A percentile compares a stretch with the other conserved stretches of the same genome.
phyloP scores from a whole-genome alignment of 2,888 invertebrate species.

The Acronicta alni region DNA sequence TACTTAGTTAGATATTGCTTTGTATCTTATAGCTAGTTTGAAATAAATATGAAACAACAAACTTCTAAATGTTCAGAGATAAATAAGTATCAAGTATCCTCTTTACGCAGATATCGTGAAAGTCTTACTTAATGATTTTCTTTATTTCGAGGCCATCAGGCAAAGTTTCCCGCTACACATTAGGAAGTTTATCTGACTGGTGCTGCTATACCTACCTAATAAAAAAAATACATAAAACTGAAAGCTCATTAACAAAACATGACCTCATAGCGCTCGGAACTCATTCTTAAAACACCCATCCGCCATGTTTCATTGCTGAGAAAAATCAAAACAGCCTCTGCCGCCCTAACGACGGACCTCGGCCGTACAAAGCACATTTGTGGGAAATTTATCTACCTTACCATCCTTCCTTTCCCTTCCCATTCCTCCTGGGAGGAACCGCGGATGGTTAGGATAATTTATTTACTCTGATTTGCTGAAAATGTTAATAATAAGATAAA shows the following conservation, averaged over 20 bases:
- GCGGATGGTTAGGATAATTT: slow-evolving; percentile 18
- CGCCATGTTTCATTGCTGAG: slow-evolving; percentile 24
- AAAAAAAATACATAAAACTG: not conserved
- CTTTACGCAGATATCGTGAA: too few relatives aligned
- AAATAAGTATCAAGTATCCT: too few relatives aligned
- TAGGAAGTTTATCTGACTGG: too few relatives aligned
- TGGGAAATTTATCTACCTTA: slow-evolving; percentile 20
- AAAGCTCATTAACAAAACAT: slow-evolving; percentile 4
- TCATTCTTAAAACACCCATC: slow-evolving; percentile 17
- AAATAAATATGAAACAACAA: too few relatives aligned
- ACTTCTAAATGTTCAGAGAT: too few relatives aligned
- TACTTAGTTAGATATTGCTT: too few relatives aligned
- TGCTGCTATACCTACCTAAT: too few relatives aligned
- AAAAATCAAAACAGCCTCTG: slow-evolving; percentile 20
- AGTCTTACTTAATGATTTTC: too few relatives aligned
- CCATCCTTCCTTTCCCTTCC: not conserved
- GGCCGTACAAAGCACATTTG: slow-evolving; percentile 19
- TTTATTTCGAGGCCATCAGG: too few relatives aligned
- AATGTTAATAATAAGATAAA: slow-evolving; percentile 24
- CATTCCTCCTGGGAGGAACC: slow-evolving; percentile 2
- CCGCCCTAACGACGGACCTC: slow-evolving; percentile 1
- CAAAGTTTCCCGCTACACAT: too few relatives aligned
- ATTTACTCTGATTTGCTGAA: slow-evolving; percentile 30
- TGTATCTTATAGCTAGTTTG: too few relatives aligned
- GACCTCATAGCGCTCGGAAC: not conserved